Base-by-base conservation (phyloP, 2,113 vertebrate genomes). In the Stigmatopora nigra region DNA sequence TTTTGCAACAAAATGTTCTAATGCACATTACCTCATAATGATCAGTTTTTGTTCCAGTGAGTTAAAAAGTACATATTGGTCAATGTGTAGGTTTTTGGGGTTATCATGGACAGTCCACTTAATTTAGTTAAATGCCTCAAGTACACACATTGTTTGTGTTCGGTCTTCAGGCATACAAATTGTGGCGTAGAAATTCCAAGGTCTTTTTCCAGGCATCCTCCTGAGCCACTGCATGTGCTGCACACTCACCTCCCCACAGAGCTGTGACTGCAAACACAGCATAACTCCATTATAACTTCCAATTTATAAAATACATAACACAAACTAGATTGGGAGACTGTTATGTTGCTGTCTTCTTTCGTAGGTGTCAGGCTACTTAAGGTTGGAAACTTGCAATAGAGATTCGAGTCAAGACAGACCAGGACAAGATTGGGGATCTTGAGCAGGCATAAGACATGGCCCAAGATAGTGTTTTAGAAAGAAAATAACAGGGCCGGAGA, bases 121-220 rank as follows among this genome's bases (percentile, higher is more conserved):
- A 16, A 17, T 4, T 5, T 49, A 7, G 15, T 49, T 49, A 1
- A 16, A 17, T 49, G 5, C 17, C 15, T 49, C 15, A 16, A 17
- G 47, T 17, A 5, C 16, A 49, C n/a, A 31, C 25, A 31, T 7
- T 10, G 9, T 41, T 19, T 3, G 51, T 12, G 51, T 53, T 22
- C 9, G 1, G 1, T 56, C 22, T 31, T 56, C 25, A 56, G 2
- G 53, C 6, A 7, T 84, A 88, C 35, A 91, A 80, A 62, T 88
- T 73, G 48, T 86, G 63, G 51, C 71, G 70, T 53, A 90, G 84
- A 66, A 90, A 91, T n/a, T 22, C 63, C 74, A 89, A 67, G 11
- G 49, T 84, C 80, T 87, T 90, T 70, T 67, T 79, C 90, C 90
- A 91, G 74, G 88, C 70, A 49, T 90, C 86, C 41, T 91, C 89